These are phyloP conservation scores for Hyaena hyaena DNA, from an alignment of 2,113 vertebrate genomes.

Conservation along the genomic window DNA sequence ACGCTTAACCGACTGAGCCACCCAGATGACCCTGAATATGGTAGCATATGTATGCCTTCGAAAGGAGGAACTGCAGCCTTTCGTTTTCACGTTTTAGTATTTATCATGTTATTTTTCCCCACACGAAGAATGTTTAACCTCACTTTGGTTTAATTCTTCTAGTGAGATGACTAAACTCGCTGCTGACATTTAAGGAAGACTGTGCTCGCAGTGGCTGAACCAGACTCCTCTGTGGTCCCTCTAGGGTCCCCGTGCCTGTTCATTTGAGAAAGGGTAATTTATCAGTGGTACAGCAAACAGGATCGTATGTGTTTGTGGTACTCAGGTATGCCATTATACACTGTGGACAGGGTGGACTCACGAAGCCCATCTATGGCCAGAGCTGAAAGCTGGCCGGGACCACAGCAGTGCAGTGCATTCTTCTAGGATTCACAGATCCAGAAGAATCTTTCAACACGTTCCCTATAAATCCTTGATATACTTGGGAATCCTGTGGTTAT, in stretches of 20 bases:
- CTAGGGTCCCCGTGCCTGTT: neutral
- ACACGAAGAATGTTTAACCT: neutral
- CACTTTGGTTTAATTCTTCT: constrained; percentile 12
- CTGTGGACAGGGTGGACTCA: neutral
- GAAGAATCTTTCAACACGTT: neutral
- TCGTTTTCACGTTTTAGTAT: constrained; percentile 16
- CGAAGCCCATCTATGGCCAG: neutral
- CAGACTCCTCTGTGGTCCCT: neutral
- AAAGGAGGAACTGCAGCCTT: neutral
- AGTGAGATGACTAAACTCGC: constrained; percentile 4
- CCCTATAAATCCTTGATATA: constrained; percentile 18
- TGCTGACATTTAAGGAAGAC: constrained; percentile 12
- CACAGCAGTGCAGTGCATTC: neutral
- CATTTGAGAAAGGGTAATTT: neutral
- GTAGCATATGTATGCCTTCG: neutral
- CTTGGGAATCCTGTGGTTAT: neutral
- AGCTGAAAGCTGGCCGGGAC: neutral
- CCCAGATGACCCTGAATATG: too few species aligned
- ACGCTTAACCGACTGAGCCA: too few species aligned
- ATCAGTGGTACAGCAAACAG: neutral
- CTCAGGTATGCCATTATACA: neutral
- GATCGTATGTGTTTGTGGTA: neutral
- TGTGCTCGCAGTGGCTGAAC: neutral
- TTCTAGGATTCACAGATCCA: neutral
- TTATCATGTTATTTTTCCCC: neutral